phyloP scores from a whole-genome alignment of 2,113 vertebrate genomes.

The Chaenocephalus aceratus region DNA sequence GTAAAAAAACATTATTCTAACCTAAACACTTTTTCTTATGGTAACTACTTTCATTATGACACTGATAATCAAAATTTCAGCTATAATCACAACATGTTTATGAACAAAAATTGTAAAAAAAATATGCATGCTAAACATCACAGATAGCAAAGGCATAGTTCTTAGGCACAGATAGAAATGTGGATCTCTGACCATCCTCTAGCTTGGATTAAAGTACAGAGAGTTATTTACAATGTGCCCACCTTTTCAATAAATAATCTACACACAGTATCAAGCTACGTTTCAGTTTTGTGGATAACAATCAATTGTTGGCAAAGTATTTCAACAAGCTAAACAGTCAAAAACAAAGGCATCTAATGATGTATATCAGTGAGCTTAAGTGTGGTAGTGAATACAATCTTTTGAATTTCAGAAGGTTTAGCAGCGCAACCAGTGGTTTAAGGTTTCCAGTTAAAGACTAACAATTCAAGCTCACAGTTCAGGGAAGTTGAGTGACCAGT shows the following conservation, averaged over 20 bases:
- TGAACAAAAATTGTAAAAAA: constrained; percentile 5
- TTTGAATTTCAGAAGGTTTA: constrained; percentile 29
- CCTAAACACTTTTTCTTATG: neutral
- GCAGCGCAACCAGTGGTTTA: constrained; percentile 54
- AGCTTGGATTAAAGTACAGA: constrained; percentile 17
- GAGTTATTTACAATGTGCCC: neutral
- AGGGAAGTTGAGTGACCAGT: constrained; percentile 8
- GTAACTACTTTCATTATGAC: neutral
- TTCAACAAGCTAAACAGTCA: constrained; percentile 10
- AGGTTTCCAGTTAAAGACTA: constrained; percentile 35
- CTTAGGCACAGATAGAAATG: constrained; percentile 50
- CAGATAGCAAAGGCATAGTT: constrained; percentile 48
- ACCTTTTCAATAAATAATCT: neutral
- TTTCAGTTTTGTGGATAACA: constrained; percentile 10
- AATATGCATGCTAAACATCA: constrained; percentile 41
- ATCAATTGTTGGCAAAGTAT: constrained; percentile 9
- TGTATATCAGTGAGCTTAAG: constrained; percentile 5
- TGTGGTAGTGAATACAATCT: constrained; percentile 46
- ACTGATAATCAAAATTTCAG: constrained; percentile 1
- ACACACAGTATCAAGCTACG: constrained; percentile 17
- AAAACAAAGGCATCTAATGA: constrained; percentile 8
- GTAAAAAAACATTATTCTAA: neutral
- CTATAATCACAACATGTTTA: constrained; percentile 18
- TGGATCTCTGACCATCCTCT: neutral
- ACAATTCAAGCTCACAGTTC: constrained; percentile 53